phyloP scores from a whole-genome alignment of 2,113 vertebrate species.

The Glareola pratincola region DNA sequence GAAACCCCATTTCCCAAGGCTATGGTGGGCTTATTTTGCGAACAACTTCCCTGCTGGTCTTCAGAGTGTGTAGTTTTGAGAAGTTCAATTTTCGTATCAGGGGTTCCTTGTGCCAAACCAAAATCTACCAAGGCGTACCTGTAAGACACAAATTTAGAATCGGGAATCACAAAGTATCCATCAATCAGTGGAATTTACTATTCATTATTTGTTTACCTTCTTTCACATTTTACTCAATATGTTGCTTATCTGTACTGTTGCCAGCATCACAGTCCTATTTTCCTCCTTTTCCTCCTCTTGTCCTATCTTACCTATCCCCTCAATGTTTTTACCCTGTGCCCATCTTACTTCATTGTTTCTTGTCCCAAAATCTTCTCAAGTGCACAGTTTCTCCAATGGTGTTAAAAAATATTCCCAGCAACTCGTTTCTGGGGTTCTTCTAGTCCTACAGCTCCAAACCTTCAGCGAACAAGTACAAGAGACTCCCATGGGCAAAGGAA shows the following conservation, averaged over 20 bases:
- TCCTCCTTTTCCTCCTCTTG: background rate
- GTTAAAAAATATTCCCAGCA: background rate
- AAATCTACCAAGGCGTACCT: slow-evolving; percentile 97
- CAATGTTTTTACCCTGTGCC: background rate
- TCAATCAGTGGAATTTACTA: background rate
- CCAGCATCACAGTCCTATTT: background rate
- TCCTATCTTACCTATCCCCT: background rate
- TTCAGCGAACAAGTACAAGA: background rate
- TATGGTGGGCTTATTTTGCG: slow-evolving; percentile 65
- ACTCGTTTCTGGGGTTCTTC: background rate
- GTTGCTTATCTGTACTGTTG: background rate
- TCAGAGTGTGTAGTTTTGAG: slow-evolving; percentile 86
- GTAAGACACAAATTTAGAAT: slow-evolving; percentile 37
- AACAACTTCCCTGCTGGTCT: slow-evolving; percentile 81
- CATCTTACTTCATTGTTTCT: background rate
- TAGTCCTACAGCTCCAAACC: background rate
- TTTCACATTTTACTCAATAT: background rate
- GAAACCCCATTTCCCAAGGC: slow-evolving; percentile 70
- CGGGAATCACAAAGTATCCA: background rate
- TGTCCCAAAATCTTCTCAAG: background rate
- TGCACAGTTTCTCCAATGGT: background rate
- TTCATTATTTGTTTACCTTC: background rate
- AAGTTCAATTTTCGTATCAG: slow-evolving; percentile 89
- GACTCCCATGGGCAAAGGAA: background rate
- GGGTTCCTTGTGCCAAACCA: slow-evolving; percentile 93